Percentiles rank a stretch among this genome's conserved stretches.
Conservation (phyloP, 92 coral and sea anemone species). For the Desmophyllum pertusum region DNA sequence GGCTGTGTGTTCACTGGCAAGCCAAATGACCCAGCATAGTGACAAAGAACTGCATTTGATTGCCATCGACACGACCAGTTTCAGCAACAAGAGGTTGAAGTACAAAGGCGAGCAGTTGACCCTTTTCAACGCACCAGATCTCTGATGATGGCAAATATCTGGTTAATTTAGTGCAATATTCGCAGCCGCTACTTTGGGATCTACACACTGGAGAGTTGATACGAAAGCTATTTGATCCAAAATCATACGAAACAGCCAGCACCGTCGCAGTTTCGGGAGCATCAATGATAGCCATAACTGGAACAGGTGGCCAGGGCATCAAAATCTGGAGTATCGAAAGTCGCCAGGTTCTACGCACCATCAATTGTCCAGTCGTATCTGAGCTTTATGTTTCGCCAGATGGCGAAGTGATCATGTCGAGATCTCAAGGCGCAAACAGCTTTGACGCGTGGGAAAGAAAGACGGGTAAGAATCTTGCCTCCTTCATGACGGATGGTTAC, state of each 20-base stretch:
- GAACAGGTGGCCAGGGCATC: constrained; percentile 24
- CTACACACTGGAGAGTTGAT: constrained; percentile 46
- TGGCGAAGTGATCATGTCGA: constrained; percentile 63
- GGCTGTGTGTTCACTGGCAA: constrained; percentile 65
- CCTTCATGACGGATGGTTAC: constrained; percentile 72
- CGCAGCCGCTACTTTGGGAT: constrained; percentile 59
- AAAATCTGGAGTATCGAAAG: constrained; percentile 57
- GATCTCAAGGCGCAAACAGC: constrained; percentile 48
- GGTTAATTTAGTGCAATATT: constrained; percentile 47
- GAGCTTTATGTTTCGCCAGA: constrained; percentile 55
- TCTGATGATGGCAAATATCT: constrained; percentile 85
- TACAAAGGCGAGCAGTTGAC: constrained; percentile 51
- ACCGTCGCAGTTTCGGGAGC: constrained; percentile 41
- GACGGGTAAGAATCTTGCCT: constrained; percentile 54
- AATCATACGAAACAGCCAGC: constrained; percentile 34
- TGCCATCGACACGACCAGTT: constrained; percentile 62
- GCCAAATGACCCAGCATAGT: constrained; percentile 48
- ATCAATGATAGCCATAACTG: constrained; percentile 54
- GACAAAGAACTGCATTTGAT: constrained; percentile 67
- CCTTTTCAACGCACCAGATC: constrained; percentile 69
- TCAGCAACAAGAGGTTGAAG: constrained; percentile 58
- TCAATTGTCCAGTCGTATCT: constrained; percentile 33
- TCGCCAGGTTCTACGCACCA: constrained; percentile 49
- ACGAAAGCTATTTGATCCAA: constrained; percentile 46
- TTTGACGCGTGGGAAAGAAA: constrained; percentile 65